Conservation (phyloP, 1,140 invertebrate species). For the Elysia chlorotica region DNA sequence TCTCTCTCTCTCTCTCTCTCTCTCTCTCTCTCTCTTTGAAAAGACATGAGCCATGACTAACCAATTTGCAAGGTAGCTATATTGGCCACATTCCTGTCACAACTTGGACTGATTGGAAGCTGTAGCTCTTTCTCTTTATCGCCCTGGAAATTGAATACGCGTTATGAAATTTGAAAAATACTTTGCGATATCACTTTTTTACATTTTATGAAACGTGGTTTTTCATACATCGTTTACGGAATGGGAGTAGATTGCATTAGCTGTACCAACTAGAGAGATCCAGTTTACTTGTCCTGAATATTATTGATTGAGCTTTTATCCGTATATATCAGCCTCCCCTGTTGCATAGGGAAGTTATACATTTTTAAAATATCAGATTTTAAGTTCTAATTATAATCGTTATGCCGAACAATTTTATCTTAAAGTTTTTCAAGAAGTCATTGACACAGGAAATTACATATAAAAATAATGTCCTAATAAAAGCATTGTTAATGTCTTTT, state of each 20-base stretch:
- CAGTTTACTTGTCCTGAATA: not conserved
- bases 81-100: conserved; percentile 11
- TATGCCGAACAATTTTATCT: not conserved
- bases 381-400: no score
- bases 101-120: conserved; percentile 11
- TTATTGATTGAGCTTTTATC: not conserved
- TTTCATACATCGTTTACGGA: not conserved
- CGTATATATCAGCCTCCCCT: not conserved
- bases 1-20: no score
- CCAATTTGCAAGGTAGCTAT: conserved; percentile 21
- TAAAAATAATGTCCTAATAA: conserved; percentile 15
- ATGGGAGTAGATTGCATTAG: not conserved
- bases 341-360: no score
- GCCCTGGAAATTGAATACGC: conserved; percentile 8
- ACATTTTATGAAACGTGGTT: not conserved
- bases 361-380: no score
- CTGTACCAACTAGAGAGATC: not conserved
- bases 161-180: not conserved
- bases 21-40: no score
- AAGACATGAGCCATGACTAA: no score
- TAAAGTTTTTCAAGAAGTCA: not conserved
- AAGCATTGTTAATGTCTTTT: no score
- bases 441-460: not conserved
- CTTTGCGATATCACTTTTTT: not conserved
- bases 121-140: conserved; percentile 21